These are phyloP conservation scores for Phaenicophaeus curvirostris DNA, from an alignment of 2,797 vertebrate species.

Conservation along the genomic window DNA sequence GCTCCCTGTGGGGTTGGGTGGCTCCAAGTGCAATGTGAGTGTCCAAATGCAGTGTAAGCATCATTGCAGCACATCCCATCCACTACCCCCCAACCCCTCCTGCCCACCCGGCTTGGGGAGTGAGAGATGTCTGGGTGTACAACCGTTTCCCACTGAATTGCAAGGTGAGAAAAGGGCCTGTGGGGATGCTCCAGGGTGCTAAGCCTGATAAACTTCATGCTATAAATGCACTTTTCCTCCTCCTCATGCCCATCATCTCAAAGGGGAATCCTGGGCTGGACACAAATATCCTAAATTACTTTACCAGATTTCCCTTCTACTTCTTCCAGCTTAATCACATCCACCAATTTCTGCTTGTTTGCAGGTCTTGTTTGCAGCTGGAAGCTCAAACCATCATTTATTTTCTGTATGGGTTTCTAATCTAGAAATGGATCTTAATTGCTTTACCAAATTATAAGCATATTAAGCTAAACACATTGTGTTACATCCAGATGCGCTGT, in stretches of 20 bases:
- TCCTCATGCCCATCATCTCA: not conserved
- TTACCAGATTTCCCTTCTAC: not conserved
- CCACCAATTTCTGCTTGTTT: conserved; percentile 1
- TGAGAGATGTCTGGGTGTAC: accelerated
- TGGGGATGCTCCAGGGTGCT: not conserved
- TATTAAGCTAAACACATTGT: conserved; percentile 35
- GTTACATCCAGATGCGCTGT: not conserved
- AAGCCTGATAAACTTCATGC: not conserved
- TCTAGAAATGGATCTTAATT: conserved; percentile 54
- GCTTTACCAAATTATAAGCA: conserved; percentile 45
- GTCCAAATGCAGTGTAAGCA: not conserved
- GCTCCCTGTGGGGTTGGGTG: not conserved
- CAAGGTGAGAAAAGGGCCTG: not conserved
- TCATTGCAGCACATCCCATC: not conserved
- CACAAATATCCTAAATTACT: not conserved
- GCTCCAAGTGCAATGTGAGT: not conserved
- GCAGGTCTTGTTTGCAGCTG: conserved; percentile 19
- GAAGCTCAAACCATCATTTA: not conserved
- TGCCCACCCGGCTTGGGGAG: not conserved
- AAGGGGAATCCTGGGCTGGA: not conserved
- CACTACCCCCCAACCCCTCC: not conserved
- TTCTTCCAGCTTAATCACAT: not conserved
- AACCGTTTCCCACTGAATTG: not conserved
- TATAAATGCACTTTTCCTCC: not conserved
- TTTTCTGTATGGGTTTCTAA: conserved; percentile 15